Conservation (phyloP, 2,113 vertebrate species). For the Syrrhaptes paradoxus region DNA sequence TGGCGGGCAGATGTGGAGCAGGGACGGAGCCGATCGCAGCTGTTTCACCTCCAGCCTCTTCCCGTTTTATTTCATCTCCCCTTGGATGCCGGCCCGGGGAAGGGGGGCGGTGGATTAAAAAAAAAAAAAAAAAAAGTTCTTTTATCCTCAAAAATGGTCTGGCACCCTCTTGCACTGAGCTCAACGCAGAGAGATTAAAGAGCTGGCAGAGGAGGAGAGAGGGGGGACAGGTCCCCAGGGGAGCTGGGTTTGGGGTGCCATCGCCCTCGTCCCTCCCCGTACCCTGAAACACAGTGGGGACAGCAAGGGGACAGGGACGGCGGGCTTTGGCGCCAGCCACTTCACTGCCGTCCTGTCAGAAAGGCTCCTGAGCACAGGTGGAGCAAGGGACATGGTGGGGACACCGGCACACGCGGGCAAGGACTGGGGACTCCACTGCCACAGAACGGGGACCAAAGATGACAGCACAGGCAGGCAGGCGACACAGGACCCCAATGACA, state of each 20-base stretch:
- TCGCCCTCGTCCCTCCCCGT: accelerated
- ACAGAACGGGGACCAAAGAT: no score
- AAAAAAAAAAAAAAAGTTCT: neutral
- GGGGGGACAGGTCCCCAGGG: neutral
- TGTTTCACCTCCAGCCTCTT: slow-evolving; percentile 59
- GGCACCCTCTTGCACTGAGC: slow-evolving; percentile 3
- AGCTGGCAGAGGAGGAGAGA: neutral
- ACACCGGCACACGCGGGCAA: neutral
- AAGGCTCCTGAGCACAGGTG: accelerated
- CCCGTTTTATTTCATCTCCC: slow-evolving; percentile 53
- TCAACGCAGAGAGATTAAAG: neutral
- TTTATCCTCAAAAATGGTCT: slow-evolving; percentile 51
- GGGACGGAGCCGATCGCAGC: neutral
- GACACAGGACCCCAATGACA: accelerated
- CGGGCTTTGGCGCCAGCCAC: accelerated
- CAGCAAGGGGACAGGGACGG: accelerated
- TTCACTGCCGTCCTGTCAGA: accelerated
- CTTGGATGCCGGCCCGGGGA: neutral
- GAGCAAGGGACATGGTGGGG: accelerated
- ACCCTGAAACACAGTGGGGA: accelerated
- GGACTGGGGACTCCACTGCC: no score
- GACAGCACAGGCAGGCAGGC: neutral
- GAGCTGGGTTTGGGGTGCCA: neutral
- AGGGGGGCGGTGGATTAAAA: no score
- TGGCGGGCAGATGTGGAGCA: neutral